Evolutionary conservation across 1,140 invertebrate species (phyloP).

Genomic region (Homarus americanus): DNA sequence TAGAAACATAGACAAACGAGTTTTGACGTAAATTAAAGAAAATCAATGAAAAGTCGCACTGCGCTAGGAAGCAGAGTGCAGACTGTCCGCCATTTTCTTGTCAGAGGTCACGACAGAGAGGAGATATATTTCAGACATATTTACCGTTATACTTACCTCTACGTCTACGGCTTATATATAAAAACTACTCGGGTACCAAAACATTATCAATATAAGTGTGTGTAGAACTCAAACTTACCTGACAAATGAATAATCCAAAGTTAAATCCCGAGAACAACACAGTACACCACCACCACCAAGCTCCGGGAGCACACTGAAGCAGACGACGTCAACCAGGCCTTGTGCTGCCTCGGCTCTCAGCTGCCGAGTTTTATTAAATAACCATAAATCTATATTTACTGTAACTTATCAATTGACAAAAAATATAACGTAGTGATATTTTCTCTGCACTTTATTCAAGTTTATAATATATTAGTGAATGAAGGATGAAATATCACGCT

Average conservation of each 20-base stretch:
- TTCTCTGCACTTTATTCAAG: not conserved
- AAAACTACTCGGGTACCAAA: not conserved
- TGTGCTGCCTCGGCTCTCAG: not conserved
- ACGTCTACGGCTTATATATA: not conserved
- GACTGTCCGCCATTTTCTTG: conserved; percentile 49
- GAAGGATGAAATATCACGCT: not conserved
- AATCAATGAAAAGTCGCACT: conserved; percentile 35
- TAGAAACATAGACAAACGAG: no score
- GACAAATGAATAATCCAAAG: conserved; percentile 12
- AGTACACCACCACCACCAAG: not conserved
- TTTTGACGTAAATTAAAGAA: not conserved
- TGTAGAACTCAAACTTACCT: conserved; percentile 6
- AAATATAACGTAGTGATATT: not conserved
- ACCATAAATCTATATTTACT: not conserved
- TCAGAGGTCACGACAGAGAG: conserved; percentile 36
- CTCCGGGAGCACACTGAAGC: conserved; percentile 24
- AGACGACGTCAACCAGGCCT: not conserved
- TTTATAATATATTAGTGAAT: not conserved
- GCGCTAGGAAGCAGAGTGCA: not conserved
- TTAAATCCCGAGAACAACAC: conserved; percentile 20
- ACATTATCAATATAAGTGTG: not conserved
- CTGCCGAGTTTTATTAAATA: conserved; percentile 1
- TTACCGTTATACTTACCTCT: not conserved
- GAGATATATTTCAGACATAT: conserved; percentile 38
- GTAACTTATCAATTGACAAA: not conserved